A percentile compares a stretch with the other conserved stretches of the same genome.
These are phyloP conservation scores for Trissonchulus latispiculum DNA, from an alignment of 2,888 invertebrate genomes.

Conservation along the genomic window DNA sequence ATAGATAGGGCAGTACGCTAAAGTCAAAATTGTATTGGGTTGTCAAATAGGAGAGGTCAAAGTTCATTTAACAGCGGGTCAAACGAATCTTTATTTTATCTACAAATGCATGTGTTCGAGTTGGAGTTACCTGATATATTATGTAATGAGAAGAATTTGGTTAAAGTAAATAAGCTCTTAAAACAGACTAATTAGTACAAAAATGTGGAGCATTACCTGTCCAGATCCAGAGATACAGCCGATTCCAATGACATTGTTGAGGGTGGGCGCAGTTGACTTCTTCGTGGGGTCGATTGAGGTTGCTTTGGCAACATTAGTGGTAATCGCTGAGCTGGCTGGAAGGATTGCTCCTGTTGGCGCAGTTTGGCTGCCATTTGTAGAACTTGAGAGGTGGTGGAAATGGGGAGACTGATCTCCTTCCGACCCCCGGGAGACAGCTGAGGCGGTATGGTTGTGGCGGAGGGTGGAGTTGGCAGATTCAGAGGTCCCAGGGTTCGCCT, in stretches of 20 bases:
- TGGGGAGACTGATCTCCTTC: background rate
- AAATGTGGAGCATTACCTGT: no score
- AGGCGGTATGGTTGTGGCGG: background rate
- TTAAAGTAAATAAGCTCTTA: no score
- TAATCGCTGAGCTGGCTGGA: no score
- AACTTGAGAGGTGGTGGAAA: constrained; percentile 14
- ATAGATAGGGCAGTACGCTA: no score
- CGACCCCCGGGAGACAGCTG: background rate
- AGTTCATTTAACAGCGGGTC: no score
- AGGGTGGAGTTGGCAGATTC: background rate
- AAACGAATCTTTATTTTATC: no score
- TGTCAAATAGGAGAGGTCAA: no score
- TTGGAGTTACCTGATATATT: no score
- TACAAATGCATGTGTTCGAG: no score
- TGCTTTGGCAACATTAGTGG: background rate
- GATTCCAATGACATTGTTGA: background rate
- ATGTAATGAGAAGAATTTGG: no score
- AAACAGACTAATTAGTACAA: no score
- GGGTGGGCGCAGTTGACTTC: background rate
- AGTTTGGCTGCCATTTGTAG: constrained; percentile 5
- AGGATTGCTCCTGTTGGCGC: background rate
- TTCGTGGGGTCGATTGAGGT: background rate
- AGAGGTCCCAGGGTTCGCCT: background rate
- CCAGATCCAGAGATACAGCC: constrained; percentile 10
- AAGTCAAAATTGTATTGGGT: no score